phyloP scores from a whole-genome alignment of 2,888 invertebrate species.

The Athalia circularis region DNA sequence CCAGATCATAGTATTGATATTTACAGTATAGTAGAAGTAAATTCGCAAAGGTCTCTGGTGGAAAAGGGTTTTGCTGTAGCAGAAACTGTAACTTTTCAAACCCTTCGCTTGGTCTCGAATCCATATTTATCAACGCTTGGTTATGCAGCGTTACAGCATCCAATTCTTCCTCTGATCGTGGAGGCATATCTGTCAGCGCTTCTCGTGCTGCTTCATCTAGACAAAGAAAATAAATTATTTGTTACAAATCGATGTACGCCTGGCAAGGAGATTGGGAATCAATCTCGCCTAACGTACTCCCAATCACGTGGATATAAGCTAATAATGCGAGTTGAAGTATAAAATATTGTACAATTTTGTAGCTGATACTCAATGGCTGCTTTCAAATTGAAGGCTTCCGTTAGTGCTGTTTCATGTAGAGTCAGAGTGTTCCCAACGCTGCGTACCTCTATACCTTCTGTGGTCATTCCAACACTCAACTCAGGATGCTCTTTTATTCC shows the following conservation, averaged over 20 bases:
- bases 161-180: constrained; percentile 96
- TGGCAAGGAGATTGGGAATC: too few species aligned
- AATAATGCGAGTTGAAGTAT: too few species aligned
- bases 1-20: constrained; percentile 97
- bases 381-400: constrained; percentile 98
- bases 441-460: constrained; percentile 93
- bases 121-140: constrained; percentile 94
- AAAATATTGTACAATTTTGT: constrained; percentile 80
- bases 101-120: constrained; percentile 91
- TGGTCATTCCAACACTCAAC: constrained; percentile 96
- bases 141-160: constrained; percentile 99
- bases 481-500: constrained; percentile 98
- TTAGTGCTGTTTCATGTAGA: constrained; percentile 95
- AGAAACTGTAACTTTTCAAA: constrained; percentile 96
- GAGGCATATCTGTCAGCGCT: constrained; percentile 92
- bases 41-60: constrained; percentile 98
- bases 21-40: constrained; percentile 95
- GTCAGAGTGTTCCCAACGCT: constrained; percentile 97
- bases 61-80: constrained; percentile 96
- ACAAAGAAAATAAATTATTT: constrained; percentile 44
- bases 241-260: background rate
- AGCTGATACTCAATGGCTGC: constrained; percentile 98
- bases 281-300: too few species aligned
- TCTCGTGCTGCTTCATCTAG: constrained; percentile 89
- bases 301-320: background rate